Conservation (phyloP, 2,113 vertebrate genomes). For the Montifringilla adamsi region DNA sequence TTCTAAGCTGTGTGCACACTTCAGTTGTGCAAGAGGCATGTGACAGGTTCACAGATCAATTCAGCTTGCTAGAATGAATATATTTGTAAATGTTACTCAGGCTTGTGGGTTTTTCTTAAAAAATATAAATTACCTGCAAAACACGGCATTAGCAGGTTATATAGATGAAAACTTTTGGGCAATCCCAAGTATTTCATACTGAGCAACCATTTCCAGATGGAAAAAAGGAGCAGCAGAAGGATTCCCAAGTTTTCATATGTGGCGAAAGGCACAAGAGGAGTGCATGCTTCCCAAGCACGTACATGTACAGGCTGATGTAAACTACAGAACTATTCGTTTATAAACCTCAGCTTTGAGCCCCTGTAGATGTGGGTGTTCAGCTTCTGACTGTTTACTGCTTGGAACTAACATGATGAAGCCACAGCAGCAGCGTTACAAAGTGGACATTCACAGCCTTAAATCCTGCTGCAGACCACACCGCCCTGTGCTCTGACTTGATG, state of each 20-base stretch:
- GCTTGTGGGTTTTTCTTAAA: neutral
- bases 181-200: neutral
- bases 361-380: neutral
- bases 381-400: neutral
- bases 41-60: neutral
- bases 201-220: neutral
- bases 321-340: neutral
- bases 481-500: neutral
- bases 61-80: neutral
- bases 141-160: neutral
- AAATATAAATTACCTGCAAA: neutral
- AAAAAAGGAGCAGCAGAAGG: neutral
- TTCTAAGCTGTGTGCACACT: neutral
- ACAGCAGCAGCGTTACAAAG: neutral
- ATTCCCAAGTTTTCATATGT: neutral
- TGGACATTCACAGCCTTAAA: neutral
- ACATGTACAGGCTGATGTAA: neutral
- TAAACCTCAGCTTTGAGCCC: neutral
- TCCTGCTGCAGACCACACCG: accelerated
- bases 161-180: neutral
- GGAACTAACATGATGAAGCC: neutral
- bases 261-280: neutral
- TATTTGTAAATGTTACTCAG: neutral
- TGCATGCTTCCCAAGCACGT: accelerated
- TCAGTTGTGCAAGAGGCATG: neutral